Percentiles rank a stretch among this genome's conserved stretches.
Conservation (phyloP, 2,797 vertebrate genomes). For the Hephaestus fuliginosus region DNA sequence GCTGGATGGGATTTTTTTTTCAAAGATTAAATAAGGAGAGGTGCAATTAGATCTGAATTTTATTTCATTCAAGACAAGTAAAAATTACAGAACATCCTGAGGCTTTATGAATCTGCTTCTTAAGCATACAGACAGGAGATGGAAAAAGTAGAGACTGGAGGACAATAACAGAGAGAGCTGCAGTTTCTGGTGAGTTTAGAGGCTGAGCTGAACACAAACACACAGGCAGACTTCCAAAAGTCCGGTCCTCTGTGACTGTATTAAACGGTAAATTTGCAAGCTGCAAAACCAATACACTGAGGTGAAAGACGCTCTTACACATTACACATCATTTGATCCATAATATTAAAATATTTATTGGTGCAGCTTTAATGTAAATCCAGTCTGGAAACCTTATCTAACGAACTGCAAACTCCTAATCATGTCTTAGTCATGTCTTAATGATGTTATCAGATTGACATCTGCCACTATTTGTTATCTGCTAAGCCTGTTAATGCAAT, state of each 20-base stretch:
- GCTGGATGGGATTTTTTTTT: not conserved
- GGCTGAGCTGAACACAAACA: too few relatives aligned
- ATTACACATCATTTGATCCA: too few relatives aligned
- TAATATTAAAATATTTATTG: not conserved
- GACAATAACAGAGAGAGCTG: too few relatives aligned
- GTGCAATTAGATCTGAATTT: not conserved
- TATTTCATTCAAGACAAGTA: too few relatives aligned
- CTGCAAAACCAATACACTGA: too few relatives aligned
- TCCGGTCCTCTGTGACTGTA: too few relatives aligned
- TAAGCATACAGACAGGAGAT: not conserved
- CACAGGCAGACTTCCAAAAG: too few relatives aligned
- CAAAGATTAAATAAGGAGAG: not conserved
- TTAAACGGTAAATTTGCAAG: too few relatives aligned
- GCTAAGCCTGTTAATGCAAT: not conserved
- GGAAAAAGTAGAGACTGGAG: not conserved
- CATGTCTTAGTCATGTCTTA: not conserved
- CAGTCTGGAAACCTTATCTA: not conserved
- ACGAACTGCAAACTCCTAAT: not conserved
- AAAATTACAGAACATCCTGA: too few relatives aligned
- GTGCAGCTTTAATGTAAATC: not conserved
- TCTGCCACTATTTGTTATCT: not conserved
- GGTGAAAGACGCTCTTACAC: too few relatives aligned
- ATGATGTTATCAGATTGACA: not conserved
- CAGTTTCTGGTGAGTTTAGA: not conserved
- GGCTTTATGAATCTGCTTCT: not conserved